phyloP scores from a whole-genome alignment of 2,113 vertebrate genomes.

The Hydropotes inermis region DNA sequence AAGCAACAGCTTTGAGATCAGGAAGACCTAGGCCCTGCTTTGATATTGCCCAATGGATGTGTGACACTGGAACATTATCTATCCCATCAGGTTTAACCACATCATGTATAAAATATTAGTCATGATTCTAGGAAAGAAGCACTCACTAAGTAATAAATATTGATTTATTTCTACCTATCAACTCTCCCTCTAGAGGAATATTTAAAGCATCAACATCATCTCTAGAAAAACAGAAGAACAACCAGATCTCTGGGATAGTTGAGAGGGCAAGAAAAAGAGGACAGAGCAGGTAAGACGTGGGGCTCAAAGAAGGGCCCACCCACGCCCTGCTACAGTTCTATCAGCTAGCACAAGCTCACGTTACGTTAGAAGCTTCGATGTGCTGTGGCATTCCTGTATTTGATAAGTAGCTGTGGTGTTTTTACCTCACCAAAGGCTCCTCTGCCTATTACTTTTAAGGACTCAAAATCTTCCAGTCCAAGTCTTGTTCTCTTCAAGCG shows the following conservation, averaged over 20 bases:
- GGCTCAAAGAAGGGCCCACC: neutral
- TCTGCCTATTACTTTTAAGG: constrained; percentile 90
- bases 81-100: neutral
- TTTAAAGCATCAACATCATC: neutral
- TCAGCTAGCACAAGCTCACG: neutral
- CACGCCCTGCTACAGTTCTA: neutral
- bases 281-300: neutral
- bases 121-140: neutral
- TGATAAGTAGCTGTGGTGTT: neutral
- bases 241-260: neutral
- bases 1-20: neutral
- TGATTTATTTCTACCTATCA: neutral
- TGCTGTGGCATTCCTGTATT: neutral
- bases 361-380: neutral
- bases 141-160: neutral
- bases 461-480: constrained; percentile 89
- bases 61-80: neutral
- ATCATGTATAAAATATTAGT: neutral
- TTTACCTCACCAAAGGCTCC: constrained; percentile 90
- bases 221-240: neutral
- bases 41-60: neutral
- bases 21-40: neutral
- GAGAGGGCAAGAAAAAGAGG: neutral
- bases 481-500: constrained; percentile 89
- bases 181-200: neutral